A percentile compares a stretch with the other conserved stretches of the same genome.
Evolutionary conservation across 2,113 vertebrate species (phyloP).

Genomic region (Lycaon pictus): DNA sequence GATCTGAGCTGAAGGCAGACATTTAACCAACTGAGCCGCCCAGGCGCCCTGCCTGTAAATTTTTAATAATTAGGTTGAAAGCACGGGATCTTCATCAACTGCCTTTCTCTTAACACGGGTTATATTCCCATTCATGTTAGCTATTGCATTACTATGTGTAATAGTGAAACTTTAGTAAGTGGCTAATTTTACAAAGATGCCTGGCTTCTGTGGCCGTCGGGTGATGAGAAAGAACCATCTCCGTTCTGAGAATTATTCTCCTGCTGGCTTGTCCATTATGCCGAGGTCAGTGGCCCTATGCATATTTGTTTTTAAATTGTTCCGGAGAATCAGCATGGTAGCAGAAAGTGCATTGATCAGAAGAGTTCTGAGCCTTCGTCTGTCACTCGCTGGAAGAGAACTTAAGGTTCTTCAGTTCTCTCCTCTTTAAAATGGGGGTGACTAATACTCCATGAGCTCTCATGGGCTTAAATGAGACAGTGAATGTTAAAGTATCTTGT

Average conservation of each 20-base stretch:
- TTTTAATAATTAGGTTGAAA: constrained; percentile 41
- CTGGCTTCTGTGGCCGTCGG: not conserved
- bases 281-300: not conserved
- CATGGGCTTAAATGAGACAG: not conserved
- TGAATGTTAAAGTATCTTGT: not conserved
- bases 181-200: not conserved
- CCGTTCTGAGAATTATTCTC: not conserved
- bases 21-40: too few species aligned
- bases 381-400: not conserved
- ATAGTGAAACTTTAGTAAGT: not conserved
- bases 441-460: constrained; percentile 6
- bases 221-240: not conserved
- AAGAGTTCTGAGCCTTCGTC: not conserved
- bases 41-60: not conserved
- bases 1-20: too few species aligned
- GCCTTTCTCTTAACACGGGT: not conserved
- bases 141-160: not conserved
- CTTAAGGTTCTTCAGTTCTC: constrained; percentile 10
- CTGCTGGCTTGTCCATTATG: not conserved
- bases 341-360: not conserved
- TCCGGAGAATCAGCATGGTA: not conserved
- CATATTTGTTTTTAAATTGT: not conserved
- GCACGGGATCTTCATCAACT: not conserved
- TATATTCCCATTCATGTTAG: not conserved
- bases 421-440: not conserved